Conservation (phyloP, 2,888 invertebrate genomes). For the Notodonta dromedarius region DNA sequence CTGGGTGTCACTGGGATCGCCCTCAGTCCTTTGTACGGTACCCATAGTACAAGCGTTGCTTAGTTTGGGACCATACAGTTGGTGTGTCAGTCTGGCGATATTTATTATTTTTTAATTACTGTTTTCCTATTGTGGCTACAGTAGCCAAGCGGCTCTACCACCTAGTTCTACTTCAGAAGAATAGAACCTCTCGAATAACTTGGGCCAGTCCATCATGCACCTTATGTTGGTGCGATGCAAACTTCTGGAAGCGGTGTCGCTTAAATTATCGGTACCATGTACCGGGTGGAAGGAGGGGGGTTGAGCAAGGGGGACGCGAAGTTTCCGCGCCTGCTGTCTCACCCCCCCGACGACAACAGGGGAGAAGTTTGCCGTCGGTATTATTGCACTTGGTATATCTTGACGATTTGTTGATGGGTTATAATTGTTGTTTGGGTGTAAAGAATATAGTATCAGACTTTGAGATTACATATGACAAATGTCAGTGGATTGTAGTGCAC, state of each 20-base stretch:
- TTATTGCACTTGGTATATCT: conserved; percentile 7
- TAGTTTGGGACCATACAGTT: no score
- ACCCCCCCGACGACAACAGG: conserved; percentile 34
- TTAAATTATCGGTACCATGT: conserved; percentile 64
- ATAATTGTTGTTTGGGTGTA: neutral
- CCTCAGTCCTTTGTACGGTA: no score
- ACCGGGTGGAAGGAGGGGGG: conserved; percentile 27
- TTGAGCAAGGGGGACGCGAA: conserved; percentile 24
- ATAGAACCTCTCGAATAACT: conserved; percentile 16
- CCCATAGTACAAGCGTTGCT: no score
- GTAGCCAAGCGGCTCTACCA: no score
- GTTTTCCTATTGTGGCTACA: no score
- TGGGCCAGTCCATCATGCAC: conserved; percentile 42
- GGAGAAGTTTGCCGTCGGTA: conserved; percentile 35
- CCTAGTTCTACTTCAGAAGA: neutral
- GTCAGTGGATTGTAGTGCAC: no score
- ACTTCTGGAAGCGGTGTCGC: conserved; percentile 61
- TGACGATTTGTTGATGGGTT: conserved; percentile 1
- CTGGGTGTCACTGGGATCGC: no score
- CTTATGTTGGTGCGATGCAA: conserved; percentile 64
- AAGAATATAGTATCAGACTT: no score
- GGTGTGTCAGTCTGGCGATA: no score
- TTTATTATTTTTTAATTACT: no score
- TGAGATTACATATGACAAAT: no score
- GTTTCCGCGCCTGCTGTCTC: conserved; percentile 36